Evolutionary conservation across 2,888 invertebrate species (phyloP).

Genomic region (Lepidochrysops patricia): DNA sequence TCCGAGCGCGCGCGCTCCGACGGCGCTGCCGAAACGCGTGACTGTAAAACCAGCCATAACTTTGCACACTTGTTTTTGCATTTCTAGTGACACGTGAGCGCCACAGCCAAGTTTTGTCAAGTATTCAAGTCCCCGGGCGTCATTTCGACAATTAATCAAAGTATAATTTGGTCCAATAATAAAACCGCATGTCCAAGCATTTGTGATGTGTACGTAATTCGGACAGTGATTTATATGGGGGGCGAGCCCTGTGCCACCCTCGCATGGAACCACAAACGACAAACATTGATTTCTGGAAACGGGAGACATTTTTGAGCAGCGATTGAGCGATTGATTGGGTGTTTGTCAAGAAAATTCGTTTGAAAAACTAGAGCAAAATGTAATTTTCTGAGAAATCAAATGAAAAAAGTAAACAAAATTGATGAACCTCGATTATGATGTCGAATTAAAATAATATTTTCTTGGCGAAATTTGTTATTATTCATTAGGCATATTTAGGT

Average conservation of each 20-base stretch:
- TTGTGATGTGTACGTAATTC: conserved; percentile 51
- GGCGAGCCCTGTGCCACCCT: conserved; percentile 70
- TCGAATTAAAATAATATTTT: too few species aligned
- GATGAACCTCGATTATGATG: too few species aligned
- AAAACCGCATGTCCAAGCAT: conserved; percentile 45
- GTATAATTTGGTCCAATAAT: conserved; percentile 21
- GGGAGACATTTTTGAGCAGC: conserved; percentile 42
- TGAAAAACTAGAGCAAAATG: not conserved
- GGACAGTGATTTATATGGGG: conserved; percentile 74
- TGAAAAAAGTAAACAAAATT: not conserved
- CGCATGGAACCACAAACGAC: conserved; percentile 47
- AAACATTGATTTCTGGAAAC: conserved; percentile 70
- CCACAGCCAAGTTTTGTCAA: not conserved
- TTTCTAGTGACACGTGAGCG: not conserved
- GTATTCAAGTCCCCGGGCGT: not conserved
- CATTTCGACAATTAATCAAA: conserved; percentile 1
- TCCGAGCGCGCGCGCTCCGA: too few species aligned
- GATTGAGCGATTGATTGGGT: conserved; percentile 17
- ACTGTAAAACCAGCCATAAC: too few species aligned
- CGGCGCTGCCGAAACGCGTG: too few species aligned
- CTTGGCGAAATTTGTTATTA: too few species aligned
- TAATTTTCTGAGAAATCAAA: not conserved
- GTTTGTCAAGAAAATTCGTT: not conserved
- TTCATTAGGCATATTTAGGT: too few species aligned
- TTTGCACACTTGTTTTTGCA: not conserved